A percentile compares a stretch with the other conserved stretches of the same genome.
These are phyloP conservation scores for Thalassophryne amazonica DNA, from an alignment of 2,797 vertebrate genomes.

Conservation along the genomic window DNA sequence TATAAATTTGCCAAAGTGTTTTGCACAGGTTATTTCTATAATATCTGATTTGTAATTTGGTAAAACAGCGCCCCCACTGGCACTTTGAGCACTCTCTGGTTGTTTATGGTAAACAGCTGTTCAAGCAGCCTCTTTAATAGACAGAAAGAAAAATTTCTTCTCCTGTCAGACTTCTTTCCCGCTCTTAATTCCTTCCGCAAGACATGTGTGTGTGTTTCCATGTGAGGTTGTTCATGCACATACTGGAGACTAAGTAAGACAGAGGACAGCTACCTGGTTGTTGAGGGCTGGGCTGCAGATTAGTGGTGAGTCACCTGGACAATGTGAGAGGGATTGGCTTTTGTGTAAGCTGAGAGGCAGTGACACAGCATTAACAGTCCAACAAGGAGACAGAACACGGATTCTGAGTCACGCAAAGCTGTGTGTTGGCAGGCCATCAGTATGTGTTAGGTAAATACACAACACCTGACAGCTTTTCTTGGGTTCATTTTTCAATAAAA, in stretches of 20 bases:
- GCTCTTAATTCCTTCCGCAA: too few species aligned
- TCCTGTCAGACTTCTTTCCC: neutral
- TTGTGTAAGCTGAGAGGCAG: conserved; percentile 50
- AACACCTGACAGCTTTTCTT: conserved; percentile 19
- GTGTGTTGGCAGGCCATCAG: conserved; percentile 24
- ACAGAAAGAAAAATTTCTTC: too few species aligned
- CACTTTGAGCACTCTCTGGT: too few species aligned
- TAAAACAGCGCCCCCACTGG: too few species aligned
- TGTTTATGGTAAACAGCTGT: too few species aligned
- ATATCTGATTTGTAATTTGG: too few species aligned
- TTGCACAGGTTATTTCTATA: too few species aligned
- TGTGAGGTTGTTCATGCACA: neutral
- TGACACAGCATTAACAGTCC: conserved; percentile 47
- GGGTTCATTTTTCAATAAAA: too few species aligned
- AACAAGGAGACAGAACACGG: conserved; percentile 12
- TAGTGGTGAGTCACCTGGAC: conserved; percentile 46
- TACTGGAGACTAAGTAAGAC: conserved; percentile 9
- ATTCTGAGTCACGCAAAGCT: conserved; percentile 41
- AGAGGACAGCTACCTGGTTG: conserved; percentile 22
- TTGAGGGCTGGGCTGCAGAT: conserved; percentile 17
- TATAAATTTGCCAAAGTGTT: too few species aligned
- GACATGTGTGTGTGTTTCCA: neutral
- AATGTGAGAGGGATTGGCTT: conserved; percentile 31
- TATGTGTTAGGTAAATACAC: conserved; percentile 60
- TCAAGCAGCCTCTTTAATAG: too few species aligned